These are phyloP conservation scores for Sinonovacula constricta DNA, from an alignment of 1,140 invertebrate species.

Conservation along the genomic window DNA sequence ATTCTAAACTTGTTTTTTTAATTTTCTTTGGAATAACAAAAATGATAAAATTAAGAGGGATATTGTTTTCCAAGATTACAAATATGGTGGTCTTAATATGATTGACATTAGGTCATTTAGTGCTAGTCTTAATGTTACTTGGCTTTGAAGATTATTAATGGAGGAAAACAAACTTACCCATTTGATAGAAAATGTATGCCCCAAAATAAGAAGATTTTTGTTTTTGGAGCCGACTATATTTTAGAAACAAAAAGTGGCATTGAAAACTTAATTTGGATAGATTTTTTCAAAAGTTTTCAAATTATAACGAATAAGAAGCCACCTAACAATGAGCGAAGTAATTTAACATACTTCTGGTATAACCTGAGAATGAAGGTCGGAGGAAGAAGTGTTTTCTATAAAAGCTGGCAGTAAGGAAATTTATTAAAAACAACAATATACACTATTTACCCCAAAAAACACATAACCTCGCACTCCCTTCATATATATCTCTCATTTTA, in stretches of 20 bases:
- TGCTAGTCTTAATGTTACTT: not conserved
- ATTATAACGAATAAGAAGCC: no score
- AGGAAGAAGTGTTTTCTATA: no score
- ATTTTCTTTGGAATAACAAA: constrained; percentile 2
- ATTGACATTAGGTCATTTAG: not conserved
- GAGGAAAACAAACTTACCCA: not conserved
- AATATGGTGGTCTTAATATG: not conserved
- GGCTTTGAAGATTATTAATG: not conserved
- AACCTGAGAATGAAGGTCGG: no score
- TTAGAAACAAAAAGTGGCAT: not conserved
- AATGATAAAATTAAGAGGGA: constrained; percentile 12
- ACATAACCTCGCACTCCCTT: no score
- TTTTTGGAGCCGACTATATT: not conserved
- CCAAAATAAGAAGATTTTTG: not conserved
- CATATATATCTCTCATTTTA: no score
- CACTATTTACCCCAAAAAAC: no score
- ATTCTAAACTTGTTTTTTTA: constrained; percentile 17
- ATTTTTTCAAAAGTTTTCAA: no score
- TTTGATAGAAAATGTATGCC: not conserved
- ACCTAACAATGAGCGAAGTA: no score
- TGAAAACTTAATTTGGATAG: not conserved
- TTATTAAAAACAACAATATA: no score
- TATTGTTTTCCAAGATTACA: not conserved
- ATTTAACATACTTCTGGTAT: no score
- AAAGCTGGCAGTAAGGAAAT: no score